Conservation (phyloP, 2,797 vertebrate species). For the Chaunax sp. region DNA sequence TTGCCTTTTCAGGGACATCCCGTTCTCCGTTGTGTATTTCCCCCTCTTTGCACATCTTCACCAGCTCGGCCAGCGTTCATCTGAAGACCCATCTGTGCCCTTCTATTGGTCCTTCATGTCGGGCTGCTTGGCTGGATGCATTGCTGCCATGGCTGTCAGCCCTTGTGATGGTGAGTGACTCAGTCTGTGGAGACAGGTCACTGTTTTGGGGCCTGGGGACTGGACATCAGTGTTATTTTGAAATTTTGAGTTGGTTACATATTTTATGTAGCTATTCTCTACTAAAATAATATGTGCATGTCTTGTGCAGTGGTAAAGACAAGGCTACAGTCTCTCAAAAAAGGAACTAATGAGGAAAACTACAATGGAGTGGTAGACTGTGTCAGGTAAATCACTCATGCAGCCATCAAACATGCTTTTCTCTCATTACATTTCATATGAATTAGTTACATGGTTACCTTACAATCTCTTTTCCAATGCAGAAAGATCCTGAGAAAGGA, state of each 20-base stretch:
- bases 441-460: not conserved
- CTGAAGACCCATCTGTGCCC: slow-evolving; percentile 75
- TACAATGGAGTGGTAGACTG: slow-evolving; percentile 89
- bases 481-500: slow-evolving; percentile 88
- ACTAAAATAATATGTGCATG: not conserved
- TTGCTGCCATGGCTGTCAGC: slow-evolving; percentile 86
- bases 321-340: slow-evolving; percentile 86
- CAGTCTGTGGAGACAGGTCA: not conserved
- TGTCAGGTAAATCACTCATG: slow-evolving; percentile 74
- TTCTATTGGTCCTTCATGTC: slow-evolving; percentile 88
- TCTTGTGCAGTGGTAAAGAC: slow-evolving; percentile 86
- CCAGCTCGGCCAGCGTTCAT: slow-evolving; percentile 79
- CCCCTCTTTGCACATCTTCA: slow-evolving; percentile 88
- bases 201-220: not conserved
- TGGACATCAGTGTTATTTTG: not conserved
- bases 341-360: slow-evolving; percentile 87
- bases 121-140: slow-evolving; percentile 84
- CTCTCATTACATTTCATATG: not conserved
- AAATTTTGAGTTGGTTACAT: not conserved
- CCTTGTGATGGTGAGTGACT: slow-evolving; percentile 86
- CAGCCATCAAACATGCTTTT: not conserved
- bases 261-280: not conserved
- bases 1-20: slow-evolving; percentile 83
- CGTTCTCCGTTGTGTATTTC: slow-evolving; percentile 88
- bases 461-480: slow-evolving; percentile 24